A percentile compares a stretch with the other conserved stretches of the same genome.
Conservation (phyloP, 2,797 vertebrate genomes). For the Eutrigla gurnardus region DNA sequence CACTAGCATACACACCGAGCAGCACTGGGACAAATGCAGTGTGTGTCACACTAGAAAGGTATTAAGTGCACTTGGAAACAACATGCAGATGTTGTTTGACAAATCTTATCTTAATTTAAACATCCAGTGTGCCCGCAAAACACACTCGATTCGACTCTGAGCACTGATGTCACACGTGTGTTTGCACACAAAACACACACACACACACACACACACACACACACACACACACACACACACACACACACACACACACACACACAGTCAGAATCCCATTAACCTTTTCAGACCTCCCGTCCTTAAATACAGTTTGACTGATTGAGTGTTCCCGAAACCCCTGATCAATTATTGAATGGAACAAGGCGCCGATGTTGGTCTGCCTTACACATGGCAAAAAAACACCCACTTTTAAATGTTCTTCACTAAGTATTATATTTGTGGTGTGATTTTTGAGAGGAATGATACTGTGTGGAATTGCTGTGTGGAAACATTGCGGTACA, state of each 20-base stretch:
- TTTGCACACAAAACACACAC: conserved; percentile 5
- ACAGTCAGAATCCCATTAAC: conserved; percentile 61
- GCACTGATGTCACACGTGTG: not conserved
- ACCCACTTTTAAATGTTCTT: no score
- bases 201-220: conserved; percentile 27
- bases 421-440: no score
- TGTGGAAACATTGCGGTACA: conserved; percentile 15
- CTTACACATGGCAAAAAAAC: not conserved
- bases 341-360: conserved; percentile 66
- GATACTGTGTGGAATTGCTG: not conserved
- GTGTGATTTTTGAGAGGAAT: not conserved
- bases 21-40: not conserved
- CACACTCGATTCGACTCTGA: not conserved
- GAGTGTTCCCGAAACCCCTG: conserved; percentile 49
- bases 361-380: not conserved
- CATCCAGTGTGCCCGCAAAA: conserved; percentile 4
- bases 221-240: conserved; percentile 17
- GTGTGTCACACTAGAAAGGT: not conserved
- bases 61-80: not conserved
- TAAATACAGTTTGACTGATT: conserved; percentile 64
- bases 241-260: conserved; percentile 27
- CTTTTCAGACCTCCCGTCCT: conserved; percentile 43
- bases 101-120: conserved; percentile 19
- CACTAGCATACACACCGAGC: conserved; percentile 22
- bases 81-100: conserved; percentile 22